Evolutionary conservation across 2,113 vertebrate genomes (phyloP).

Genomic region (Petaurus breviceps): DNA sequence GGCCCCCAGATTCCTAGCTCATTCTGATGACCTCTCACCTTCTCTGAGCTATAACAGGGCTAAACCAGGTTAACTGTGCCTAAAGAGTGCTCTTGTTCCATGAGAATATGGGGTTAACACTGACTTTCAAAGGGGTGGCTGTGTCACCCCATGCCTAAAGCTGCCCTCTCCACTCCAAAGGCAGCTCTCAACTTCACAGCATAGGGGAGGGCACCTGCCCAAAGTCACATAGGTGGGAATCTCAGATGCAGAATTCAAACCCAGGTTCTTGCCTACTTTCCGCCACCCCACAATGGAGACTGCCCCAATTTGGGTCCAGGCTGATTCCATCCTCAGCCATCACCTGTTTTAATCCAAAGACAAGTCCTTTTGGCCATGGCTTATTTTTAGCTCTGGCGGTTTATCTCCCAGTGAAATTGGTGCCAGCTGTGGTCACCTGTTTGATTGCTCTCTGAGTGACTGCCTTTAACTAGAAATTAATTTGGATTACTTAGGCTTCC

Average conservation of each 20-base stretch:
- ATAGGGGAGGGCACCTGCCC: neutral
- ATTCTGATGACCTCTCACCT: neutral
- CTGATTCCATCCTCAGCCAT: slow-evolving; percentile 22
- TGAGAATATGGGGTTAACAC: neutral
- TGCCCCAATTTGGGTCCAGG: neutral
- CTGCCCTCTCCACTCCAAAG: neutral
- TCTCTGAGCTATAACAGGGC: neutral
- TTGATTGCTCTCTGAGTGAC: slow-evolving; percentile 77
- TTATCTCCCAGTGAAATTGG: slow-evolving; percentile 66
- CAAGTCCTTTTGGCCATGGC: neutral
- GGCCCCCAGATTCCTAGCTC: neutral
- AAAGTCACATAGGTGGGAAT: neutral
- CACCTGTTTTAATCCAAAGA: neutral
- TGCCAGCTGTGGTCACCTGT: slow-evolving; percentile 83
- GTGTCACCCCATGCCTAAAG: neutral
- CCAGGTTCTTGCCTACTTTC: neutral
- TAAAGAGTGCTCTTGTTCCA: neutral
- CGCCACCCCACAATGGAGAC: neutral
- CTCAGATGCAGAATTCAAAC: neutral
- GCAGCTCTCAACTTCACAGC: neutral
- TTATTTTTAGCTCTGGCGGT: slow-evolving; percentile 56
- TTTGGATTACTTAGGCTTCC: slow-evolving; percentile 82
- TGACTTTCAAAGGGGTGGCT: neutral
- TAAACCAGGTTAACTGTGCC: neutral
- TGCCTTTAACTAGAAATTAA: slow-evolving; percentile 83